Evolutionary conservation across 2,113 vertebrate species (phyloP).

Genomic region (Guaruba guarouba): DNA sequence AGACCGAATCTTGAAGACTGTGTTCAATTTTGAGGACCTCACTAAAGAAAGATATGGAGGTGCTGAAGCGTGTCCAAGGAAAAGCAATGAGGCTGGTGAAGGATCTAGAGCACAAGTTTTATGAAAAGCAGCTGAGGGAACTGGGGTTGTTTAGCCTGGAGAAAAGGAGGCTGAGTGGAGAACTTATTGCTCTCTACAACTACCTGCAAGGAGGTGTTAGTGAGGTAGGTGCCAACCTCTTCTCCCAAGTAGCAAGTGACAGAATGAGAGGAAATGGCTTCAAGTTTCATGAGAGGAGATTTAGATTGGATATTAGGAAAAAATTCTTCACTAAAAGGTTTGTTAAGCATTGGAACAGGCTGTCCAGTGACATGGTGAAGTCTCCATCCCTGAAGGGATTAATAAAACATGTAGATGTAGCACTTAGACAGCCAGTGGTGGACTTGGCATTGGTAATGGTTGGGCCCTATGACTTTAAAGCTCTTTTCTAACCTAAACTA

Average conservation of each 20-base stretch:
- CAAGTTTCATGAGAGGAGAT: background rate
- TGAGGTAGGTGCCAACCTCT: background rate
- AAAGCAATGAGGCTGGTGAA: background rate
- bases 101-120: background rate
- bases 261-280: background rate
- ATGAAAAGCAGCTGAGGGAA: background rate
- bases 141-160: background rate
- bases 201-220: background rate
- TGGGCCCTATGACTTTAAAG: background rate
- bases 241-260: background rate
- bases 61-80: background rate
- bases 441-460: background rate
- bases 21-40: background rate
- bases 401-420: background rate
- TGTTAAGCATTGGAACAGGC: background rate
- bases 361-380: background rate
- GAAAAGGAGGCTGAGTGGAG: background rate
- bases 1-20: background rate
- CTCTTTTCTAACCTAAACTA: background rate
- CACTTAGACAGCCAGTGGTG: no score
- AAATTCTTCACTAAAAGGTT: background rate
- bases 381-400: background rate
- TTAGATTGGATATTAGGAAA: background rate
- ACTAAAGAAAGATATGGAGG: background rate
- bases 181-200: background rate